Evolutionary conservation across 2,113 vertebrate species (phyloP).

Genomic region (Eretmodus cyanostictus): DNA sequence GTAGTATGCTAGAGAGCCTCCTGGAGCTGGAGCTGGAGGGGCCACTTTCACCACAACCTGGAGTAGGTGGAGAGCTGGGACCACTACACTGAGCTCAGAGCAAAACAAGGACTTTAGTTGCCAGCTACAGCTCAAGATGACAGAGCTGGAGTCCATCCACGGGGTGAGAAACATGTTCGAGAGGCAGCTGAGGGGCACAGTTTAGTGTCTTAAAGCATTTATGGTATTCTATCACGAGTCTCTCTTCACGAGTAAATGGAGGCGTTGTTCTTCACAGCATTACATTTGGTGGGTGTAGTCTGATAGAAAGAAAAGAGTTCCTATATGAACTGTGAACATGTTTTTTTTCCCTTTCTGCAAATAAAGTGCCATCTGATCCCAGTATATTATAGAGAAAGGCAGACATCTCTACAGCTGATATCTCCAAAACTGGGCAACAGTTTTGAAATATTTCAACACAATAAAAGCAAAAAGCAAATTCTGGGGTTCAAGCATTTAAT

Average conservation of each 20-base stretch:
- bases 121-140: not conserved
- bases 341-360: not conserved
- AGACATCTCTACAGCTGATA: not conserved
- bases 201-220: not conserved
- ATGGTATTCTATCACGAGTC: not conserved
- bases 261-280: not conserved
- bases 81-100: not conserved
- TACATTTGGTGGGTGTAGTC: not conserved
- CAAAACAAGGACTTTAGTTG: not conserved
- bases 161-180: not conserved
- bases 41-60: not conserved
- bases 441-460: not conserved
- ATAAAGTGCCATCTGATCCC: not conserved
- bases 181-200: not conserved
- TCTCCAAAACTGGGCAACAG: not conserved
- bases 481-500: not conserved
- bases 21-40: not conserved
- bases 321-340: not conserved
- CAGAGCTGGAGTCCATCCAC: not conserved
- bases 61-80: not conserved
- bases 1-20: not conserved
- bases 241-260: not conserved
- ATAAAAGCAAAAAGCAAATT: not conserved
- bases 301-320: not conserved
- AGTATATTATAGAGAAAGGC: not conserved